phyloP scores from a whole-genome alignment of 2,797 vertebrate species.

The Otolemur crassicaudatus region DNA sequence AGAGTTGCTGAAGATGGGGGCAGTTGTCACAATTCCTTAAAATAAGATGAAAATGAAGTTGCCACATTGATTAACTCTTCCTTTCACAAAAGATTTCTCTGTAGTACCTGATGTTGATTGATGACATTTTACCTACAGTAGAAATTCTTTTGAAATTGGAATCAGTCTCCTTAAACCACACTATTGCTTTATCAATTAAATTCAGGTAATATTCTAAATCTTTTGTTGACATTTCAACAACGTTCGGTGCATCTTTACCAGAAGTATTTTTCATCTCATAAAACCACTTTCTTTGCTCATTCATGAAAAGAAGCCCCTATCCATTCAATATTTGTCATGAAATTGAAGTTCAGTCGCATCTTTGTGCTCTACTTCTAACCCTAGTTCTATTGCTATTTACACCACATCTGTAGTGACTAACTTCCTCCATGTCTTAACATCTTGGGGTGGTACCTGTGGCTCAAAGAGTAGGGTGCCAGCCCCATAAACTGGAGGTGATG shows the following conservation, averaged over 20 bases:
- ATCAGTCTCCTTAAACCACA: neutral
- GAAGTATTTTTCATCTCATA: neutral
- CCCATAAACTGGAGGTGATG: no score
- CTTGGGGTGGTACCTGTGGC: no score
- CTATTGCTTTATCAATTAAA: neutral
- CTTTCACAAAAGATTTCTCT: neutral
- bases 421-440: neutral
- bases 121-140: neutral
- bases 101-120: neutral
- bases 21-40: neutral
- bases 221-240: neutral
- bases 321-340: neutral
- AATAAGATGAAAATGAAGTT: neutral
- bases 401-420: neutral
- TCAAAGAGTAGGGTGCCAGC: no score
- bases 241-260: neutral
- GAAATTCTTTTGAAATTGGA: neutral
- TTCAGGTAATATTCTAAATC: neutral
- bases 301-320: neutral
- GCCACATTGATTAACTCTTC: neutral
- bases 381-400: no score
- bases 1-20: neutral
- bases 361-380: neutral
- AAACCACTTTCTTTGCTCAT: neutral
- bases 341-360: neutral